phyloP scores from a whole-genome alignment of 2,113 vertebrate genomes.

The Sylvilagus bachmani region DNA sequence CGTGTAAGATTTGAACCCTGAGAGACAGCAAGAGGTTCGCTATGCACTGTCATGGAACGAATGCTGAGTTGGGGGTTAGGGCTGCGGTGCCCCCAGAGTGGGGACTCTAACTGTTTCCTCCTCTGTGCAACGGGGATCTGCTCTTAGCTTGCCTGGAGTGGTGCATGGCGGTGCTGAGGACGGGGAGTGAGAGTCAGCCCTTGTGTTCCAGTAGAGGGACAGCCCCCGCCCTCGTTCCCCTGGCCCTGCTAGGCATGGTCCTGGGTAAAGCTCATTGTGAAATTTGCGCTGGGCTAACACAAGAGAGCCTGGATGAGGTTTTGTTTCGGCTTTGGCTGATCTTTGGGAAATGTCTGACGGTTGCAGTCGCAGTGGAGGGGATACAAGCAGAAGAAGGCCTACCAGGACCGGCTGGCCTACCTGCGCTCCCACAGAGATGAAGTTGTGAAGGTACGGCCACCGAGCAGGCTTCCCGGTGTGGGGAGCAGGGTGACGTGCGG shows the following conservation, averaged over 20 bases:
- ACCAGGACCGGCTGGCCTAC: constrained; percentile 91
- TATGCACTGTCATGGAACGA: neutral
- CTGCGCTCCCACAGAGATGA: constrained; percentile 92
- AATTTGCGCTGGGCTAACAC: neutral
- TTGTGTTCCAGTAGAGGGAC: neutral
- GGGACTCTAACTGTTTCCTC: neutral
- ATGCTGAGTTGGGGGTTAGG: neutral
- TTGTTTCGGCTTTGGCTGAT: neutral
- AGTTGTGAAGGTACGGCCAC: constrained; percentile 93
- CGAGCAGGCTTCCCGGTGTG: rapidly evolving
- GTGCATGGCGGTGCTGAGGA: neutral
- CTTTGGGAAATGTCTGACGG: constrained; percentile 12
- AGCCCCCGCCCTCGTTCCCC: neutral
- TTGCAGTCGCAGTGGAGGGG: constrained; percentile 97
- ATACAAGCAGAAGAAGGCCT: constrained; percentile 94
- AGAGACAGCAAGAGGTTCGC: neutral
- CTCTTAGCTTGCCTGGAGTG: neutral
- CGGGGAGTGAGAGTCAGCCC: neutral
- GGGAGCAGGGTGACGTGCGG: rapidly evolving
- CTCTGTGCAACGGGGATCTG: neutral
- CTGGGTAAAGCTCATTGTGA: neutral
- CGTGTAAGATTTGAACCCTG: neutral
- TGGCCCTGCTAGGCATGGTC: neutral
- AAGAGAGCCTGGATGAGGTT: neutral
- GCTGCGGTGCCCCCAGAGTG: neutral